Evolutionary conservation across 2,797 vertebrate species (phyloP).

Genomic region (Zenarchopterus dispar): DNA sequence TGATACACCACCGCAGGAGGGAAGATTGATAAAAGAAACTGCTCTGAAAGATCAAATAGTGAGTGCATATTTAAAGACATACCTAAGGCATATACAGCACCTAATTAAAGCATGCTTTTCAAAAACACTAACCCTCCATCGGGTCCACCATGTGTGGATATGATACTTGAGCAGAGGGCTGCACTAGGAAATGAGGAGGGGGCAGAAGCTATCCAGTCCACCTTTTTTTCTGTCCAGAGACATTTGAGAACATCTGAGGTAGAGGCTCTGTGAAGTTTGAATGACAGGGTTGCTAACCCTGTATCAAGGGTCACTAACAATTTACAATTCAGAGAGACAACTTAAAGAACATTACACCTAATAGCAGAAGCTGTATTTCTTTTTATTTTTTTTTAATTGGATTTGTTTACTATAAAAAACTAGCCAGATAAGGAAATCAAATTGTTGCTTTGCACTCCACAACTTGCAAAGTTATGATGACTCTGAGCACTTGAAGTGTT

Average conservation of each 20-base stretch:
- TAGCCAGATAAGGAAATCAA: slow-evolving; percentile 34
- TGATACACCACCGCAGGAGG: slow-evolving; percentile 40
- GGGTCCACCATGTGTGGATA: slow-evolving; percentile 63
- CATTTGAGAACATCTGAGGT: slow-evolving; percentile 58
- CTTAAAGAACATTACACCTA: slow-evolving; percentile 28
- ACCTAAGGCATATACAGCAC: slow-evolving; percentile 39
- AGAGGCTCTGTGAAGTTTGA: slow-evolving; percentile 42
- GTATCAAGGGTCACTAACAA: slow-evolving; percentile 46
- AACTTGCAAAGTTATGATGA: slow-evolving; percentile 17
- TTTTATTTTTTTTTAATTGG: neutral
- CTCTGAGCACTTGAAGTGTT: slow-evolving; percentile 9
- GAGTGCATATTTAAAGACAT: slow-evolving; percentile 64
- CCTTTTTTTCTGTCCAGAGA: slow-evolving; percentile 49
- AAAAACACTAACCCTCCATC: slow-evolving; percentile 61
- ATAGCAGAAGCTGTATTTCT: slow-evolving; percentile 9
- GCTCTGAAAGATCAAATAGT: slow-evolving; percentile 56
- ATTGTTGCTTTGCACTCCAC: slow-evolving; percentile 14
- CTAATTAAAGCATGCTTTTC: slow-evolving; percentile 67
- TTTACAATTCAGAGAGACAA: slow-evolving; percentile 40
- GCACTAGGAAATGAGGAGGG: slow-evolving; percentile 56
- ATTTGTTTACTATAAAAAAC: slow-evolving; percentile 25
- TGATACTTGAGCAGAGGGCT: slow-evolving; percentile 58
- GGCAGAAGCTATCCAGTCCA: slow-evolving; percentile 39
- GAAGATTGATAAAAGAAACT: slow-evolving; percentile 42
- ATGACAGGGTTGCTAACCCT: slow-evolving; percentile 45